Conservation (phyloP, 1,140 invertebrate species). For the Gerris buenoi region DNA sequence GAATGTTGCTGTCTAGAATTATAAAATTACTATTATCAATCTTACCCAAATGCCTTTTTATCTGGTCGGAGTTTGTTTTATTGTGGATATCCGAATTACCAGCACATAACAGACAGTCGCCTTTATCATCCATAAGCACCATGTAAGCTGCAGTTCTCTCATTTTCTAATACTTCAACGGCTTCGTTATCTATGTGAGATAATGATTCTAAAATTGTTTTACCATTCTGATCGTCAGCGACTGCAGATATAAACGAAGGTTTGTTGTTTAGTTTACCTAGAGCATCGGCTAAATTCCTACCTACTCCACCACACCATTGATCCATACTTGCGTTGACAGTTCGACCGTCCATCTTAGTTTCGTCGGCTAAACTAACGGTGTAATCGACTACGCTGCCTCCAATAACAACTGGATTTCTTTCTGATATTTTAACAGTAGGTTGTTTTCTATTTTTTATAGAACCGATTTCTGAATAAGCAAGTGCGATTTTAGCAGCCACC, state of each 20-base stretch:
- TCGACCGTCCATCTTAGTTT: slow-evolving; percentile 49
- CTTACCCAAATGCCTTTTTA: neutral
- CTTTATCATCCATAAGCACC: neutral
- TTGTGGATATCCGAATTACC: neutral
- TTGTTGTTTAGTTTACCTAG: slow-evolving; percentile 49
- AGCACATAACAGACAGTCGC: neutral
- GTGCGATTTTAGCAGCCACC: slow-evolving; percentile 68
- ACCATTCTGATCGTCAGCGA: slow-evolving; percentile 51
- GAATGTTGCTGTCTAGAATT: neutral
- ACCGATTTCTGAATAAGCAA: slow-evolving; percentile 36
- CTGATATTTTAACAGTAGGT: slow-evolving; percentile 5
- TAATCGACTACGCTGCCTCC: slow-evolving; percentile 68
- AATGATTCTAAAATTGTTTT: slow-evolving; percentile 16
- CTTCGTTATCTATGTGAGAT: slow-evolving; percentile 14
- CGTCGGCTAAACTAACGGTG: slow-evolving; percentile 41
- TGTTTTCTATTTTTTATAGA: slow-evolving; percentile 6
- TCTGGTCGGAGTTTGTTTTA: neutral
- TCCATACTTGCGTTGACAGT: slow-evolving; percentile 49
- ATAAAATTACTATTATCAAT: neutral
- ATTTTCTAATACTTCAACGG: neutral
- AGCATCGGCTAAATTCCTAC: slow-evolving; percentile 76
- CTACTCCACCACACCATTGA: slow-evolving; percentile 70
- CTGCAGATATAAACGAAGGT: slow-evolving; percentile 57
- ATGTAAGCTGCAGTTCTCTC: neutral
- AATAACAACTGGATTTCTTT: slow-evolving; percentile 37